Percentiles rank a stretch among this genome's conserved stretches.
Evolutionary conservation across 1,140 invertebrate species (phyloP).

Genomic region (Bombus superbus): DNA sequence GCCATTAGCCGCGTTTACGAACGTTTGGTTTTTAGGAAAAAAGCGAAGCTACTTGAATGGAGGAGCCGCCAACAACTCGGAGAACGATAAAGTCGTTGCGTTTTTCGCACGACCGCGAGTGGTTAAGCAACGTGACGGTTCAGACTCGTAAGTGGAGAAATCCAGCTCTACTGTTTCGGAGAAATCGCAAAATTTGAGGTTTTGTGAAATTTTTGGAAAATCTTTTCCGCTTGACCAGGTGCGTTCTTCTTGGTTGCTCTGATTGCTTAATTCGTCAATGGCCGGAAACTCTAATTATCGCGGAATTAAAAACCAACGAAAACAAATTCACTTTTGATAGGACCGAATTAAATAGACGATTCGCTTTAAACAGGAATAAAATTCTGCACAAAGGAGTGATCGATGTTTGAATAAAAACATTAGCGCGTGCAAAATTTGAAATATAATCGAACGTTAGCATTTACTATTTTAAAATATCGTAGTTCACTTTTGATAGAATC

Average conservation of each 20-base stretch:
- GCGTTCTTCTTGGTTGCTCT: not conserved
- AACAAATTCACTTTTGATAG: too few relatives aligned
- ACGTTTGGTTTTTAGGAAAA: not conserved
- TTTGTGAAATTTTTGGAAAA: too few relatives aligned
- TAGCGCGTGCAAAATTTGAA: too few relatives aligned
- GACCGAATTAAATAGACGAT: too few relatives aligned
- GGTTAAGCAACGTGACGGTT: not conserved
- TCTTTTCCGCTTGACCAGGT: not conserved
- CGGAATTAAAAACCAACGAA: too few relatives aligned
- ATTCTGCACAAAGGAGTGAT: too few relatives aligned
- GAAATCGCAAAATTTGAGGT: not conserved
- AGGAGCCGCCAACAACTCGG: not conserved
- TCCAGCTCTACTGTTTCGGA: not conserved
- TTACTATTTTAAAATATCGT: not conserved
- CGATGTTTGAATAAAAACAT: too few relatives aligned
- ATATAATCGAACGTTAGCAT: too few relatives aligned
- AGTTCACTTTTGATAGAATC: not conserved
- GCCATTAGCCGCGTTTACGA: conserved; percentile 26
- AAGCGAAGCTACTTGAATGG: not conserved
- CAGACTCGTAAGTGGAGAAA: not conserved
- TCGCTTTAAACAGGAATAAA: too few relatives aligned
- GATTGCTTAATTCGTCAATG: not conserved
- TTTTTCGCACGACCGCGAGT: not conserved
- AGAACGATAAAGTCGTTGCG: not conserved
- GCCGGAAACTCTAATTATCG: too few relatives aligned